Evolutionary conservation across 1,140 invertebrate species (phyloP).

Genomic region (Nylanderia fulva): DNA sequence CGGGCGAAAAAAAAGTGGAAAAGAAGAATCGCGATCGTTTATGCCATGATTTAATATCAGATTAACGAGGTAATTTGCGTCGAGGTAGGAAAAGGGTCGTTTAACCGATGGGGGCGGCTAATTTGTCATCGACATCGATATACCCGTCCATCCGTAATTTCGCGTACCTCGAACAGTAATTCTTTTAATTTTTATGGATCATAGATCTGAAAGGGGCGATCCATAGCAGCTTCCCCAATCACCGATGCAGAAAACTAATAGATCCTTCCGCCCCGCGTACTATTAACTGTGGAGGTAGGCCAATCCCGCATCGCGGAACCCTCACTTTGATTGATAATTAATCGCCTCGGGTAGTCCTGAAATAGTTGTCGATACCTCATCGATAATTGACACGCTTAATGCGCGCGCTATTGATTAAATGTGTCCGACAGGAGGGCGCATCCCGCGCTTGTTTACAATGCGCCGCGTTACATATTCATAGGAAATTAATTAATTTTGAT

Average conservation of each 20-base stretch:
- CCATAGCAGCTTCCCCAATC: constrained; percentile 3
- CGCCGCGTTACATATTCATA: constrained; percentile 63
- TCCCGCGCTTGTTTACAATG: constrained; percentile 56
- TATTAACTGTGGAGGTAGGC: not conserved
- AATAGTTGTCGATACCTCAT: constrained; percentile 57
- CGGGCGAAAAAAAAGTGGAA: not conserved
- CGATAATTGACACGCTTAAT: constrained; percentile 68
- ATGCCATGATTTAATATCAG: constrained; percentile 74
- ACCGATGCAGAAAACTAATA: constrained; percentile 62
- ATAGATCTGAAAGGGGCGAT: constrained; percentile 48
- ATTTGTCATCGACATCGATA: constrained; percentile 75
- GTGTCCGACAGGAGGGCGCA: constrained; percentile 40
- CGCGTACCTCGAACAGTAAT: constrained; percentile 50
- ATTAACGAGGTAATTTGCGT: constrained; percentile 76
- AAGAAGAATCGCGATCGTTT: constrained; percentile 66
- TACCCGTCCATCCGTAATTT: constrained; percentile 73
- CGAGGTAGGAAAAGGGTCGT: constrained; percentile 66
- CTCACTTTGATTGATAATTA: constrained; percentile 65
- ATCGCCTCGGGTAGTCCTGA: constrained; percentile 55
- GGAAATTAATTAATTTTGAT: constrained; percentile 71
- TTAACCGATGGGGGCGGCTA: constrained; percentile 70
- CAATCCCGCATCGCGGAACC: not conserved
- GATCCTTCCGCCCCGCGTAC: not conserved
- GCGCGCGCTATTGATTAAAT: constrained; percentile 59
- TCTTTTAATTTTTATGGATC: constrained; percentile 62